Evolutionary conservation across 2,113 vertebrate genomes (phyloP), one percentile per base, ranked within the genome.

Genomic region (Semnornis frantzii): DNA sequence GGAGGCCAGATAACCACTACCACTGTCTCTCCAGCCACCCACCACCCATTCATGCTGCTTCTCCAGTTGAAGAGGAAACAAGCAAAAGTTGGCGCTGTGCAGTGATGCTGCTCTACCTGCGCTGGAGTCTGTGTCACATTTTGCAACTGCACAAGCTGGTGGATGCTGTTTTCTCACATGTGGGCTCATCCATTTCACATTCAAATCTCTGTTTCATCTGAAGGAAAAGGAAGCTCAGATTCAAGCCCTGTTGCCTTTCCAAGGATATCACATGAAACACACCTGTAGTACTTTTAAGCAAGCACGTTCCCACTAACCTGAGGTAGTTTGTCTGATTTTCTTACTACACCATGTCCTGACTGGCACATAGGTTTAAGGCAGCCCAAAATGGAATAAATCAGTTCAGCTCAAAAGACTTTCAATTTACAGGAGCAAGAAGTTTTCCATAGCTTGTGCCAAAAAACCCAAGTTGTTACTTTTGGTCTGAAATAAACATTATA

Each of bases 371-470:
- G 78, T 85, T 89, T 79, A 78, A 64, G 54, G 48, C 52, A 20
- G 16, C 33, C 79, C 42, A 28, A 92, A 77, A 82, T 39, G 71
- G 7, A 24, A 6, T 48, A 62, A 62, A 85, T 84, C 37, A 83
- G 5, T 68, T 92, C 24, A 91, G 8, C 28, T 81, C 21, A 48
- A 77, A 82, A 79, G n/a, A 42, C 66, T 85, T 87, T 87, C 25
- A 77, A 25, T 90, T 75, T 83, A 48, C 52, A 76, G 34, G 39
- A 73, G 74, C 27, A 64, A 82, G 23, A 86, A 82, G 15, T 91
- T 95, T 94, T 81, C 81, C 80, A 75, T 30, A 92, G 59, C 63
- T 88, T 93, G 83, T 91, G 81, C 76, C 77, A 94, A 94, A 82
- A 31, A 14, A 66, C 44, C 44, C 18, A 59, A 65, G 12, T 75